These are phyloP conservation scores for Odontocolon sp. DNA, from an alignment of 2,888 invertebrate species.

Conservation along the genomic window DNA sequence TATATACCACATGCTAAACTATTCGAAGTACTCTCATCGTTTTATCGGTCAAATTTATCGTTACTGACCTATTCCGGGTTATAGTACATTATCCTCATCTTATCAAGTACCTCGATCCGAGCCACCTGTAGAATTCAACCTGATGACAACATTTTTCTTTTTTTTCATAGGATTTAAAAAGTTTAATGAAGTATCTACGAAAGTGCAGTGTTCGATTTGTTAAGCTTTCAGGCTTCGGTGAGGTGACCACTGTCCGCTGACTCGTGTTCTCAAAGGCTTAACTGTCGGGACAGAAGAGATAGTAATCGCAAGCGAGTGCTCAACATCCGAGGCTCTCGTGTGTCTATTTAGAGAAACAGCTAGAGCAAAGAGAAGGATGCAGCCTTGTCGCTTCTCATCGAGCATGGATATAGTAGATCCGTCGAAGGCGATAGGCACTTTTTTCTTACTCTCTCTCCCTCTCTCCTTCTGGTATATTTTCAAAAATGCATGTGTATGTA, in stretches of 20 bases:
- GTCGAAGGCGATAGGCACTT: not conserved
- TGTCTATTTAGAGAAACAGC: not conserved
- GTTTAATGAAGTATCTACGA: constrained; percentile 2
- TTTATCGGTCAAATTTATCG: constrained; percentile 38
- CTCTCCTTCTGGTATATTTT: not conserved
- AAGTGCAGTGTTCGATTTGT: constrained; percentile 4
- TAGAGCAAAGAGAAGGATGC: constrained; percentile 1
- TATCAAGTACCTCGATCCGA: not conserved
- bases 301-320: constrained; percentile 8
- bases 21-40: not conserved
- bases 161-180: not conserved
- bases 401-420: constrained; percentile 1
- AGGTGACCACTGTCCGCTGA: not conserved
- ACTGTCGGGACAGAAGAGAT: constrained; percentile 6
- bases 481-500: not conserved
- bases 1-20: constrained; percentile 4
- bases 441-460: not conserved
- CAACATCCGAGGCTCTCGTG: not conserved
- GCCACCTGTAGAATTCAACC: not conserved
- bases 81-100: not conserved
- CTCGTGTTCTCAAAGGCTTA: constrained; percentile 5
- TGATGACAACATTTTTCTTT: too few species aligned
- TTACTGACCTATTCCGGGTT: constrained; percentile 11
- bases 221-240: not conserved
- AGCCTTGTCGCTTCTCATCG: not conserved